Conservation (phyloP, 2,888 invertebrate genomes). For the Diplolepis rosae region DNA sequence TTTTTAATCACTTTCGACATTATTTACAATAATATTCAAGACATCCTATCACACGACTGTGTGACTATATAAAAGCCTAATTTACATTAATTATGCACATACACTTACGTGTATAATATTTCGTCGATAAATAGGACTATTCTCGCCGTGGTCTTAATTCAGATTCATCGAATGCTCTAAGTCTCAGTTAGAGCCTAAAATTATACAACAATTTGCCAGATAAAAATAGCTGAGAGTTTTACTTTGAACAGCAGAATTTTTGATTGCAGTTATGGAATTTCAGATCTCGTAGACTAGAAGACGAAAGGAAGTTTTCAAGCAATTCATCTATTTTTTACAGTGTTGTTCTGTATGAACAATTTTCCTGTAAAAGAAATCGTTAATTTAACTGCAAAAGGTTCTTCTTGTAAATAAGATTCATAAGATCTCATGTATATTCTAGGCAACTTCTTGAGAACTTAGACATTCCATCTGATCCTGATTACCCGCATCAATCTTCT, state of each 20-base stretch:
- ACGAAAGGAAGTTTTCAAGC: conserved; percentile 3
- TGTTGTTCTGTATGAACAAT: not conserved
- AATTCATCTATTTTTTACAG: conserved; percentile 1
- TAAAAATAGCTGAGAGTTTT: not conserved
- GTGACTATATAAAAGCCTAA: conserved; percentile 26
- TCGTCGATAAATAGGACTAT: conserved; percentile 2
- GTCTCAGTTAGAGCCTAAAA: not conserved
- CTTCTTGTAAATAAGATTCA: not conserved
- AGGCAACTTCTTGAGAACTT: not conserved
- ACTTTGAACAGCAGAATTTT: not conserved
- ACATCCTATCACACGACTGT: too few relatives aligned
- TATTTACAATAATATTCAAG: conserved; percentile 19
- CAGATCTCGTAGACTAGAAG: conserved; percentile 3
- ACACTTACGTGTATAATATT: not conserved
- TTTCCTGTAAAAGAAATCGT: not conserved
- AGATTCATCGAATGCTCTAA: not conserved
- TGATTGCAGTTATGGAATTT: not conserved
- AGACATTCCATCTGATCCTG: not conserved
- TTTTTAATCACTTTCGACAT: conserved; percentile 22
- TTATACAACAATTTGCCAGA: not conserved
- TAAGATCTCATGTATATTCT: not conserved
- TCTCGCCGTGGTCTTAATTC: conserved; percentile 22
- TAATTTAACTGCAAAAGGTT: not conserved
- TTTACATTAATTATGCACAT: conserved; percentile 12
- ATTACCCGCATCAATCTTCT: not conserved